Evolutionary conservation across 2,888 invertebrate species (phyloP).

Genomic region (Rutpela maculata): DNA sequence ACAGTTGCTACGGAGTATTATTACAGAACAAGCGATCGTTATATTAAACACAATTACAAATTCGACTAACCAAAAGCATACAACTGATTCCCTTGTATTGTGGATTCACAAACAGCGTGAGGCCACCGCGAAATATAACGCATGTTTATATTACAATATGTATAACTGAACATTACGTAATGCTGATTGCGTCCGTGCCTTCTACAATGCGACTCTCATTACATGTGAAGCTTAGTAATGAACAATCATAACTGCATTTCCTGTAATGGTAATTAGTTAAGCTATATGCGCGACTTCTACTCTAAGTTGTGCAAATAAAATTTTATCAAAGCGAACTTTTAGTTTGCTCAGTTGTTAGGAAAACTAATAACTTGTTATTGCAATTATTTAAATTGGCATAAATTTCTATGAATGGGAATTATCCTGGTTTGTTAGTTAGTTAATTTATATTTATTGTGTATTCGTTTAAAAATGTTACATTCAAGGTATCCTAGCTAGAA

Average conservation of each 20-base stretch:
- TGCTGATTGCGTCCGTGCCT: conserved; percentile 38
- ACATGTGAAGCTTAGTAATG: conserved; percentile 39
- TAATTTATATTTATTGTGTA: too few relatives aligned
- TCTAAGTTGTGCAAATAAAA: neutral
- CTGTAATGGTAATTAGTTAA: conserved; percentile 42
- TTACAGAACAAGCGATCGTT: conserved; percentile 23
- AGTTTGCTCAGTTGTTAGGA: neutral
- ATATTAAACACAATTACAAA: conserved; percentile 37
- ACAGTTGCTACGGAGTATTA: conserved; percentile 29
- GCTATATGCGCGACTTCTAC: conserved; percentile 28
- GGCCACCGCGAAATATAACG: conserved; percentile 25
- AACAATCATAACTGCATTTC: conserved; percentile 42
- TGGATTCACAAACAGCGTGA: conserved; percentile 14
- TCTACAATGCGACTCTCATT: conserved; percentile 37
- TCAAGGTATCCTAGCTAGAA: too few relatives aligned
- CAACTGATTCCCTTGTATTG: conserved; percentile 20
- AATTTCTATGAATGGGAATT: neutral
- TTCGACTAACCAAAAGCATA: conserved; percentile 34
- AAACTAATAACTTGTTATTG: neutral
- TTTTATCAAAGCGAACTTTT: neutral
- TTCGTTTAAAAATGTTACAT: too few relatives aligned
- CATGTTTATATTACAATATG: conserved; percentile 37
- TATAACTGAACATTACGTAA: conserved; percentile 36
- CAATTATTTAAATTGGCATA: neutral
- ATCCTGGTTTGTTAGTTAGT: too few relatives aligned